A percentile compares a stretch with the other conserved stretches of the same genome.
Conservation (phyloP, 1,140 invertebrate species). For the Drosophila saltans region DNA sequence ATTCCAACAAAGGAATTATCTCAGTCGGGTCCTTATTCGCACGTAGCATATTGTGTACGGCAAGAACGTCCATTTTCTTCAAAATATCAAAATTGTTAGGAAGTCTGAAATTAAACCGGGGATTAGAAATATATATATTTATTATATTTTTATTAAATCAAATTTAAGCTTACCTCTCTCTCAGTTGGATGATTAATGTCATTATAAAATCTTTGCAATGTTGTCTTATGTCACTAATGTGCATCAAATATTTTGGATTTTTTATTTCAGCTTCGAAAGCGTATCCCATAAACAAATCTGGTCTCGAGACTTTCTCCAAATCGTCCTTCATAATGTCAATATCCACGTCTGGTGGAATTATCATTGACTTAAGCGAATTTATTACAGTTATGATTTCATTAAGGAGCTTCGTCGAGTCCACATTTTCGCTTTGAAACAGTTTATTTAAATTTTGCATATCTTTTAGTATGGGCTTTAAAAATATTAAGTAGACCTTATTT, state of each 20-base stretch:
- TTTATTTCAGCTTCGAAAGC: constrained; percentile 21
- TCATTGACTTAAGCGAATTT: constrained; percentile 16
- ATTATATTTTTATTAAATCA: too few species aligned
- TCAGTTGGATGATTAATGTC: constrained; percentile 5
- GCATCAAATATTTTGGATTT: constrained; percentile 6
- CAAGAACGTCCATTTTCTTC: too few species aligned
- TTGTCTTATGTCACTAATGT: constrained; percentile 4
- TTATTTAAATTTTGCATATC: constrained; percentile 23
- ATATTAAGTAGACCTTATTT: constrained; percentile 14
- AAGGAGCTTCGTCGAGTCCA: constrained; percentile 11
- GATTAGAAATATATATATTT: too few species aligned
- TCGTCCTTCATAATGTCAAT: constrained; percentile 15
- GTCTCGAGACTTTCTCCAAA: constrained; percentile 1
- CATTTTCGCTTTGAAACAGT: constrained; percentile 17
- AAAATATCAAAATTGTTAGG: too few species aligned
- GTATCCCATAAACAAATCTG: constrained; percentile 22
- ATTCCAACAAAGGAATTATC: too few species aligned
- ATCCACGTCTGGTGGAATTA: constrained; percentile 23
- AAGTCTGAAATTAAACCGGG: too few species aligned
- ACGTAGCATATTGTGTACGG: too few species aligned
- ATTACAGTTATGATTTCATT: constrained; percentile 15
- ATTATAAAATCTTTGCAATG: constrained; percentile 1
- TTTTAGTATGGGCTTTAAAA: constrained; percentile 15
- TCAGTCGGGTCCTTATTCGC: too few species aligned
- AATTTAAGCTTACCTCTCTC: background rate